Evolutionary conservation across 2,888 invertebrate genomes (phyloP), one percentile per base, ranked within the genome.

Genomic region (Andrena trimmerana): DNA sequence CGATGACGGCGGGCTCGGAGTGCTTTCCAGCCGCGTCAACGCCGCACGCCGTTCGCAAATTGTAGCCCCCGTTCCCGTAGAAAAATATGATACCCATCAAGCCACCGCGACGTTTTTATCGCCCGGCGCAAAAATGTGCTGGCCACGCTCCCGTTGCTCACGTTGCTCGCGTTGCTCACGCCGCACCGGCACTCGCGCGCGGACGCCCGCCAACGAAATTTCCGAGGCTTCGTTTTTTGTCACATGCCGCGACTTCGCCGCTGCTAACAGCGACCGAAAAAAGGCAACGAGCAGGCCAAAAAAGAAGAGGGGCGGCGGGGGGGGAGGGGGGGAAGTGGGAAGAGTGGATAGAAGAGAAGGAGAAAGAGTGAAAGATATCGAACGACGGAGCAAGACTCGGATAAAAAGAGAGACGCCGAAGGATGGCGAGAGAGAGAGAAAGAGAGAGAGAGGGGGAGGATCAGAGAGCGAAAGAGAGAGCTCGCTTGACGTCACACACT

Each of bases 401-500:
- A 48, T 36, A 48, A 59, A 33, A 16, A 66, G 33, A 13, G 60
- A 48, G n/a, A 68, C 2, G 13, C 7, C 8, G 42, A n/a, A n/a
- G 60, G 42, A 73, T 62, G 63, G 31, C 57, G 6, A 27, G 57
- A 16, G 27, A 67, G 29, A 52, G 52, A 52, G 27, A 52, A 13
- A 36, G 42, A 42, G 29, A 31, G 52, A 67, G 6, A 59, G 66
- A 67, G 54, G 24, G 71, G 63, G 54, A 48, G 33, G 31, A 48
- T 16, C 16, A n/a, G 67, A 48, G 75, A 66, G 79, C 24, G 62
- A 60, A n/a, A 77, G 79, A 85, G 84, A 86, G 67, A 84, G 71
- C 65, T 75, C 89, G 91, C 89, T 91, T 90, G 92, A 91, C 92
- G 92, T 92, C 91, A 92, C 91, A 92, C 93, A 91, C 92, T 92